Evolutionary conservation across 2,797 vertebrate genomes (phyloP).

Genomic region (Leucoraja ocellata): DNA sequence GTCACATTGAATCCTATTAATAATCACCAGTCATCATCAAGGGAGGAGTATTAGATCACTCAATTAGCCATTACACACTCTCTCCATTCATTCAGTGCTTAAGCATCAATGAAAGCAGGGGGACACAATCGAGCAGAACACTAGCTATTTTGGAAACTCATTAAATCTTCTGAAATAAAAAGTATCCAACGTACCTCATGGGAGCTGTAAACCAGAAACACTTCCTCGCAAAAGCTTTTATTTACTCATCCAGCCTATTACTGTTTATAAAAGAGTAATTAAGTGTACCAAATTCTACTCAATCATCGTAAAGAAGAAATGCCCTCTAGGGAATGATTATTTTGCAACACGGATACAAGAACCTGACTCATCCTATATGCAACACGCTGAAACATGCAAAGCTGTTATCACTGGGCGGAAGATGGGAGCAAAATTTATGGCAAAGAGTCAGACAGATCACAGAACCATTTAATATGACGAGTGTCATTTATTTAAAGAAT

Average conservation of each 20-base stretch:
- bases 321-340: conserved; percentile 10
- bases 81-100: conserved; percentile 13
- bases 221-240: conserved; percentile 26
- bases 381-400: not conserved
- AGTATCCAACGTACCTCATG: not conserved
- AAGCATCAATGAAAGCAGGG: conserved; percentile 24
- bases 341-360: not conserved
- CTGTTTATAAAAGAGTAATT: conserved; percentile 28
- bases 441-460: not conserved
- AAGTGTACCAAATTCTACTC: conserved; percentile 24
- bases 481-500: not conserved
- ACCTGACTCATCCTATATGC: conserved; percentile 7
- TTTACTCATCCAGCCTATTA: conserved; percentile 31
- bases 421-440: not conserved
- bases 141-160: conserved; percentile 5
- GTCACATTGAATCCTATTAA: not conserved
- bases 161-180: conserved; percentile 36
- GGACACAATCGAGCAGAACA: not conserved
- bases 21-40: not conserved
- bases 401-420: not conserved
- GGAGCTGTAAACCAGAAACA: conserved; percentile 27
- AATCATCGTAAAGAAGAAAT: conserved; percentile 36
- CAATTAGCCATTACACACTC: not conserved
- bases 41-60: not conserved
- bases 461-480: not conserved